Evolutionary conservation across 2,888 invertebrate genomes (phyloP), one percentile per base, ranked within the genome.

Genomic region (Sycophila texana): DNA sequence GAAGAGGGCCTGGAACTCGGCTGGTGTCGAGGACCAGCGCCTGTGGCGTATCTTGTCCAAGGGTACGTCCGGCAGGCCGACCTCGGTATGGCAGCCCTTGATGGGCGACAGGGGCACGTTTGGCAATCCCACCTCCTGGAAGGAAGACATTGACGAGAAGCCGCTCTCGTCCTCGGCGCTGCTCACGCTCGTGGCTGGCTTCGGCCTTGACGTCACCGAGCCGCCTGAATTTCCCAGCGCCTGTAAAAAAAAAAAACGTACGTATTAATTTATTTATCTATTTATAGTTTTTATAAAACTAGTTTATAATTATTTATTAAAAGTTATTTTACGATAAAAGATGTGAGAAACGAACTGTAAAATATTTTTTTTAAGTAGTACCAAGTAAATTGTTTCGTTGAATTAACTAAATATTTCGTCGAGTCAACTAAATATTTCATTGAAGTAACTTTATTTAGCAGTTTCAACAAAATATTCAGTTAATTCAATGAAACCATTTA

Each of bases 71-170:
- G 90, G 90, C n/a, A 90, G 74, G 1, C 90, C 90, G 13, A 90
- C 84, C 74, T 89, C 90, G 13, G 88, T 86, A 79, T 90, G 90
- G 80, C 86, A 89, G 18, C 87, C 88, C 74, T 88, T 90, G 5
- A 88, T 83, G 0, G 88, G 86, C 55, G 77, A 71, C 7, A 58
- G 67, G 18, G 63, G 77, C 20, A 67, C 77, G 60, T 63, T 49
- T 0, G 95, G 95, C 85, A 96, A 91, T 14, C 95, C 95, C 66
- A 96, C 93, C 87, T 96, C 96, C 90, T 96, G 95, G 88, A 96
- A 96, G 10, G 96, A 96, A 89, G 94, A 96, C 92, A 96, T 95
- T 12, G 96, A 96, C 16, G 96, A 96, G 90, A 96, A 96, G 47
- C 96, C 96, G 87, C 96, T 96, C 89, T 96, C 96, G 85, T 96